Base-by-base conservation (phyloP, 1,140 invertebrate species). In the Drosophila asahinai region DNA sequence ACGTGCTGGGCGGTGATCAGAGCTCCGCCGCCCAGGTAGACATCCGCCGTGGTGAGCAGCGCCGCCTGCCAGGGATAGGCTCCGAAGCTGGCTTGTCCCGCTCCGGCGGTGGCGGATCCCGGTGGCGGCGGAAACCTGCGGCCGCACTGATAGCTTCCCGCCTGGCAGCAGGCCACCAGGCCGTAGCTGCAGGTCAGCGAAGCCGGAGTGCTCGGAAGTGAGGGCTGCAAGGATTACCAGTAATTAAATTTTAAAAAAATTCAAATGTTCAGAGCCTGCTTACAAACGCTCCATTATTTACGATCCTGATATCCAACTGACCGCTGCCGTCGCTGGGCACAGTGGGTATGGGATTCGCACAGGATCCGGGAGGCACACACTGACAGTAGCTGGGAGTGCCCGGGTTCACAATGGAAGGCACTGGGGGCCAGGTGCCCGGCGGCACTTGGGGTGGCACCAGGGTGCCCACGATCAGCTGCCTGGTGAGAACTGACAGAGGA, bases 11-110 rank as follows among this genome's bases (percentile, higher is more conserved):
- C 78, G 72, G 94, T 94, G 45, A 96, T 94, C 4, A 97, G 92
- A 7, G 95, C 96, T 8, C 95, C 96, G 15, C 95, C 95, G 17
- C 96, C 96, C 42, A 96, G 71, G 79, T 96, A 96, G 55, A 93
- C 94, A 78, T 96, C 94, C 15, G 78, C 77, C 3, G 71, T 43
- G 52, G 93, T 93, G 2, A 95, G 77, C 30, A 96, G 77, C 1
- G 94, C 94, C 3, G 77, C 92, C 62, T 93, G 92, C 93, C 93
- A 93, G 0, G 92, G 92, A 86, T 91, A 93, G 5, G 81, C 83
- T 2, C 92, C 90, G 25, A 81, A 93, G 52, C 70, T 80, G 12
- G 92, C 92, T 58, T 93, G 92, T 6, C 87, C 86, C 2, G 81
- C 43, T 49, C 52, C 64, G 1, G 90, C 78, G 8, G 63, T 2